Conservation (phyloP, 2,113 vertebrate genomes). For the Stercorarius parasiticus region DNA sequence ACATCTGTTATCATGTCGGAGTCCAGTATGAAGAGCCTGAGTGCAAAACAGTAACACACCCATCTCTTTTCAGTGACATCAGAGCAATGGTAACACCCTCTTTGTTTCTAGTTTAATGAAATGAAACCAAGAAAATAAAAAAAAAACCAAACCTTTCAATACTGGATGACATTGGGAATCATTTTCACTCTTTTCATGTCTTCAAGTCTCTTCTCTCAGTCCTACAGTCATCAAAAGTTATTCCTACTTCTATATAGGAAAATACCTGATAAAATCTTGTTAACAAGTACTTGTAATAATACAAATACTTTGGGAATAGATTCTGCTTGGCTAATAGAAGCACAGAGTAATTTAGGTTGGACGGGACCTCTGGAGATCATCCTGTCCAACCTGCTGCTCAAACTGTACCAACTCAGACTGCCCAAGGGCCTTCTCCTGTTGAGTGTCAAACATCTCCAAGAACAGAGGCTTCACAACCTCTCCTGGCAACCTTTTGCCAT, state of each 20-base stretch:
- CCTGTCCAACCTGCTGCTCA: neutral
- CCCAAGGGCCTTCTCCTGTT: too few species aligned
- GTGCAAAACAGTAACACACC: neutral
- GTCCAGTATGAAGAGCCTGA: conserved; percentile 42
- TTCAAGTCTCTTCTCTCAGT: neutral
- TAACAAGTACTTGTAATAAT: neutral
- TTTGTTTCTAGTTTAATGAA: neutral
- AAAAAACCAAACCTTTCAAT: neutral
- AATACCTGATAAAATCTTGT: neutral
- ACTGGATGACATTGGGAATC: neutral
- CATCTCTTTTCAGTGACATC: neutral
- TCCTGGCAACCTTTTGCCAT: neutral
- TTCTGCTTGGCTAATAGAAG: neutral
- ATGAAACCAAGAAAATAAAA: neutral
- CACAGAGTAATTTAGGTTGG: neutral
- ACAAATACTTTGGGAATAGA: neutral
- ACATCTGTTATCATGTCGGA: conserved; percentile 39
- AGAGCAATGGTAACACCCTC: neutral
- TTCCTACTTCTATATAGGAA: neutral
- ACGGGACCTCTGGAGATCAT: neutral
- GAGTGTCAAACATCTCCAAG: neutral
- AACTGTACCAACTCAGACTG: neutral
- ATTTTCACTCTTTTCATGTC: neutral
- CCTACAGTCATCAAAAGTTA: neutral
- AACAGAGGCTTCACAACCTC: neutral